Percentiles rank a stretch among this genome's conserved stretches.
phyloP scores from a whole-genome alignment of 64 coral and sea anemone genomes.

The Acropora yongei region DNA sequence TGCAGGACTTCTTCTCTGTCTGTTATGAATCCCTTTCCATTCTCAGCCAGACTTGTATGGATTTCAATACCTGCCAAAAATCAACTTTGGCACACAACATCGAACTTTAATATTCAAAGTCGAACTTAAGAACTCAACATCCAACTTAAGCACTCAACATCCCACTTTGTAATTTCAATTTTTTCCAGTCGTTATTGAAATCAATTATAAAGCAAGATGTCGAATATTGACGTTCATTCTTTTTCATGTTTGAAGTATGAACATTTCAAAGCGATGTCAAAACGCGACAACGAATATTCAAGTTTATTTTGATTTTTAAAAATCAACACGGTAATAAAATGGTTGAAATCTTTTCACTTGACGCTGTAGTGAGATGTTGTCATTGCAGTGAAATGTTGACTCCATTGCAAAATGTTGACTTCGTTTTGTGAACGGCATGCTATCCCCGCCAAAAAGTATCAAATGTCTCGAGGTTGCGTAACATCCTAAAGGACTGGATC shows the following conservation, averaged over 20 bases:
- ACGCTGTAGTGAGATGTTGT: background rate
- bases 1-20: background rate
- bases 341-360: background rate
- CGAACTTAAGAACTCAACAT: background rate
- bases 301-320: background rate
- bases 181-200: background rate
- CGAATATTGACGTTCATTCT: background rate
- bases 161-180: background rate
- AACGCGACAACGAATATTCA: background rate
- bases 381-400: background rate
- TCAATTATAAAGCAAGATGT: background rate
- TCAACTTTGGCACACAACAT: background rate
- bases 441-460: background rate
- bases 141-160: background rate
- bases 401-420: background rate
- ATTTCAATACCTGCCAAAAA: background rate
- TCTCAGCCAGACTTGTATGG: background rate
- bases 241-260: background rate
- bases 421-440: background rate
- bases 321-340: constrained; percentile 12
- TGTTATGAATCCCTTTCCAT: background rate
- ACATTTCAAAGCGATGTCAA: constrained; percentile 26
- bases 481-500: background rate
- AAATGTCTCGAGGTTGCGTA: background rate
- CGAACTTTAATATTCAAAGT: background rate